Percentiles rank a stretch among this genome's conserved stretches.
Conservation (phyloP, 1,140 invertebrate species). For the Brachionus calyciflorus region DNA sequence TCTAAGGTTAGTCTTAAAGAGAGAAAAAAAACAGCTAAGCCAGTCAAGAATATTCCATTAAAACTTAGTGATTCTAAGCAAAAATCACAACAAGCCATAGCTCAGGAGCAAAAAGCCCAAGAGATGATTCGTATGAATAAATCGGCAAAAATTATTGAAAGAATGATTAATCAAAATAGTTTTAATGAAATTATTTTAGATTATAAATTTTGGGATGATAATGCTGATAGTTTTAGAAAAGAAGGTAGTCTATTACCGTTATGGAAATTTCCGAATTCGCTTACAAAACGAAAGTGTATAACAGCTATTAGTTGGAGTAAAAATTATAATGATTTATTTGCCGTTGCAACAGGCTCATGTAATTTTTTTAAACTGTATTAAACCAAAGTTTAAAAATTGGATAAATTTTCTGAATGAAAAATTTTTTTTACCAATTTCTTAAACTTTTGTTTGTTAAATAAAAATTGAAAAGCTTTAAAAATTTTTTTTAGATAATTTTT, state of each 20-base stretch:
- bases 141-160: constrained; percentile 77
- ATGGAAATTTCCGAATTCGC: constrained; percentile 76
- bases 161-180: constrained; percentile 90
- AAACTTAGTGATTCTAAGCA: not conserved
- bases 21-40: constrained; percentile 47
- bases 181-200: constrained; percentile 87
- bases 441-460: too few relatives aligned
- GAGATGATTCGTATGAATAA: constrained; percentile 53
- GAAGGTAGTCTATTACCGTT: constrained; percentile 84
- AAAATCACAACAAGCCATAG: not conserved
- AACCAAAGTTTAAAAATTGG: not conserved
- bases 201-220: constrained; percentile 90
- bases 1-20: constrained; percentile 50
- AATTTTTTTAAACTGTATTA: too few relatives aligned
- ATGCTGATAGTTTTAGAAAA: constrained; percentile 83
- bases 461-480: too few relatives aligned
- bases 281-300: constrained; percentile 70
- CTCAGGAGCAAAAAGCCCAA: constrained; percentile 52
- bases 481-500: constrained; percentile 71
- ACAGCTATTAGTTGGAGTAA: constrained; percentile 82
- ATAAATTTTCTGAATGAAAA: not conserved
- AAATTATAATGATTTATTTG: constrained; percentile 83
- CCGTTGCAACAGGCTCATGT: constrained; percentile 83
- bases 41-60: too few relatives aligned
- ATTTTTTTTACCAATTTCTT: too few relatives aligned